These are phyloP conservation scores for Monochamus alternatus DNA, from an alignment of 2,888 invertebrate genomes.

Conservation along the genomic window DNA sequence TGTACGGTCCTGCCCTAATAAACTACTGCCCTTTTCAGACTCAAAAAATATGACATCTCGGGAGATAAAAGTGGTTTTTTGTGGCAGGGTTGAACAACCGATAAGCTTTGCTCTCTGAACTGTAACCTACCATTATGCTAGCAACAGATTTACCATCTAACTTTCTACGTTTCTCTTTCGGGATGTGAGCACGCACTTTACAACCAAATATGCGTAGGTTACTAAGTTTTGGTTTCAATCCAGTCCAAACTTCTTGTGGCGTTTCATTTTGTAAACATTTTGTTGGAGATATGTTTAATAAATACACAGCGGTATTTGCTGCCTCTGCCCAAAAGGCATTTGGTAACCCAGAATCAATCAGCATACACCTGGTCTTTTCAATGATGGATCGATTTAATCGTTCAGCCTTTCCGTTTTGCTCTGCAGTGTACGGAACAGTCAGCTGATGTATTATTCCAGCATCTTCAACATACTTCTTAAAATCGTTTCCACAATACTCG, in stretches of 20 bases:
- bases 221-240: conserved; percentile 36
- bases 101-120: conserved; percentile 38
- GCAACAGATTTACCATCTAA: conserved; percentile 36
- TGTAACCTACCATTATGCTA: conserved; percentile 41
- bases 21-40: conserved; percentile 14
- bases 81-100: conserved; percentile 20
- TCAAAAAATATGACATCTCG: conserved; percentile 31
- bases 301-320: conserved; percentile 10
- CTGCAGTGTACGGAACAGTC: conserved; percentile 14
- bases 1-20: not conserved
- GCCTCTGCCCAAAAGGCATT: conserved; percentile 8
- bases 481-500: not conserved
- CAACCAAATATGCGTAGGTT: conserved; percentile 41
- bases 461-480: not conserved
- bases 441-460: conserved; percentile 6
- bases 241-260: conserved; percentile 33
- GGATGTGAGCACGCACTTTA: conserved; percentile 38
- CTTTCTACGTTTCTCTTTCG: conserved; percentile 41
- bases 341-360: not conserved
- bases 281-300: conserved; percentile 21
- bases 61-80: conserved; percentile 12
- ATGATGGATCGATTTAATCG: conserved; percentile 3
- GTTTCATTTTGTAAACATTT: conserved; percentile 18
- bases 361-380: conserved; percentile 1
- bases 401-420: conserved; percentile 13